phyloP scores from a whole-genome alignment of 2,888 invertebrate species.

The Leucoma salicis region DNA sequence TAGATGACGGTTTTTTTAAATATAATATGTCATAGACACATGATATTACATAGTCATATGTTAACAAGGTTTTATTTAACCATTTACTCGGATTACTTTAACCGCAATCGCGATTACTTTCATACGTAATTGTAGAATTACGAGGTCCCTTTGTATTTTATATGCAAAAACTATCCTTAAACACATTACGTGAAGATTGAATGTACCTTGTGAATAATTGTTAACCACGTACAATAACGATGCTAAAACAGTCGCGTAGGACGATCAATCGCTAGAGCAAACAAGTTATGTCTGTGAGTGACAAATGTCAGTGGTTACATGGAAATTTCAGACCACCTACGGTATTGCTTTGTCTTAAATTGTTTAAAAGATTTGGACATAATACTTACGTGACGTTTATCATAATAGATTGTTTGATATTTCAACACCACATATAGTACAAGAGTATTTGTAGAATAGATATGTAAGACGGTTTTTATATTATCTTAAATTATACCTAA shows the following conservation, averaged over 20 bases:
- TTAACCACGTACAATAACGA: conserved; percentile 27
- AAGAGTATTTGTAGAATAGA: no score
- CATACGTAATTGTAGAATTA: conserved; percentile 47
- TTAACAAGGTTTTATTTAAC: conserved; percentile 54
- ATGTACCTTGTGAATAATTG: conserved; percentile 18
- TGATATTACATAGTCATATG: no score
- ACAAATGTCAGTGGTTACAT: conserved; percentile 44
- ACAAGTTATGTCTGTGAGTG: conserved; percentile 39
- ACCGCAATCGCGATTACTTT: conserved; percentile 52
- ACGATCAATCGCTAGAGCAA: conserved; percentile 43
- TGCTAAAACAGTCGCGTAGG: conserved; percentile 42
- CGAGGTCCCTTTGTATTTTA: conserved; percentile 23
- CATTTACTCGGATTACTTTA: conserved; percentile 55
- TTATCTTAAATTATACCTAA: no score
- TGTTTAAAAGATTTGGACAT: not conserved
- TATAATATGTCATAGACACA: no score
- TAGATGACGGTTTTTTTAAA: no score
- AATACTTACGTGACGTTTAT: conserved; percentile 4
- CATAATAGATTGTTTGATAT: no score
- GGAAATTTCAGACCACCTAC: conserved; percentile 42
- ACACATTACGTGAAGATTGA: conserved; percentile 27
- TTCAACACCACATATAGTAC: no score
- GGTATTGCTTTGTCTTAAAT: conserved; percentile 3
- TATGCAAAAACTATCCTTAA: conserved; percentile 27
- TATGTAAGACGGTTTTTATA: no score